Evolutionary conservation across 1,140 invertebrate species (phyloP).

Genomic region (Calephelis virginiensis): DNA sequence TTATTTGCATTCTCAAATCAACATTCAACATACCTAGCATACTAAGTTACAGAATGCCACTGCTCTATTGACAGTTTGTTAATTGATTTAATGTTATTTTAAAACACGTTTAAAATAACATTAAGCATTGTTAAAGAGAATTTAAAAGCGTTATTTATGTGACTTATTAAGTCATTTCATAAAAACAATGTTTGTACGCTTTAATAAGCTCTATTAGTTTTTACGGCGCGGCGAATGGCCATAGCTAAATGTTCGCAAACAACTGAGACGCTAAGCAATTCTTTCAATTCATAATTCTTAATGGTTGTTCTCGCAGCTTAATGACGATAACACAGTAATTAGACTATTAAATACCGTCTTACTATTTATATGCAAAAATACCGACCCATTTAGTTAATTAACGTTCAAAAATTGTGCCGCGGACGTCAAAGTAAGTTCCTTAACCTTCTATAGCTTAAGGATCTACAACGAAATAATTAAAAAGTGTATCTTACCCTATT

Average conservation of each 20-base stretch:
- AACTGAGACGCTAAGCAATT: neutral
- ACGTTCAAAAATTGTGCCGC: neutral
- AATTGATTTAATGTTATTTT: too few relatives aligned
- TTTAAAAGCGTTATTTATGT: neutral
- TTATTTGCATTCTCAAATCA: too few relatives aligned
- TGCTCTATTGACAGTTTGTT: too few relatives aligned
- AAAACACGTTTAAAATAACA: neutral
- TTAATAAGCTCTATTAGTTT: constrained; percentile 10
- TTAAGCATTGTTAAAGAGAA: neutral
- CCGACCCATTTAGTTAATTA: neutral
- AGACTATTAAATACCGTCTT: neutral
- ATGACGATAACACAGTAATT: neutral
- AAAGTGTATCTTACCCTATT: constrained; percentile 10
- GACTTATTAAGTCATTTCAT: neutral
- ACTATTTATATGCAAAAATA: constrained; percentile 9
- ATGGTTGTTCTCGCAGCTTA: neutral
- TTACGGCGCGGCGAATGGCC: neutral
- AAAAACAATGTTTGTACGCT: constrained; percentile 1
- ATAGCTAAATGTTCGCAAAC: constrained; percentile 6
- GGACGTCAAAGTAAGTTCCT: too few relatives aligned
- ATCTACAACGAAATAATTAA: neutral
- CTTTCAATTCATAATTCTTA: constrained; percentile 11
- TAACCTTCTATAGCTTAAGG: too few relatives aligned
- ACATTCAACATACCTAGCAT: too few relatives aligned
- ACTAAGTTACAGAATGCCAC: neutral